Conservation (phyloP, 2,888 invertebrate genomes). For the Silvanus unidentatus region DNA sequence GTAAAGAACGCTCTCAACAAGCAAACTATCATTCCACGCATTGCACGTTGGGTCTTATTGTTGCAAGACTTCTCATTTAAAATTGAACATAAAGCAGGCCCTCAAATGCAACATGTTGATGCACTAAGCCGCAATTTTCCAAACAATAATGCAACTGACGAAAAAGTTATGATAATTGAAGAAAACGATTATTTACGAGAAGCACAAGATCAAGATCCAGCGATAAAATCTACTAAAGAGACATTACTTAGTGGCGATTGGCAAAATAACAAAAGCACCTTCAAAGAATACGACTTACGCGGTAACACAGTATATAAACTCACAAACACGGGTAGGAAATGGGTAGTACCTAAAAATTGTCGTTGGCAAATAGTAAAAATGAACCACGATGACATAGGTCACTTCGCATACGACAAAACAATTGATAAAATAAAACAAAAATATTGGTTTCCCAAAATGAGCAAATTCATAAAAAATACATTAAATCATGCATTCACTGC, state of each 20-base stretch:
- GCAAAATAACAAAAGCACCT: slow-evolving; percentile 16
- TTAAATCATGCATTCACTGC: slow-evolving; percentile 6
- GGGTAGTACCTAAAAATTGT: slow-evolving; percentile 22
- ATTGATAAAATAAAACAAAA: slow-evolving; percentile 11
- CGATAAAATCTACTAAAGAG: slow-evolving; percentile 15
- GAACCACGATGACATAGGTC: slow-evolving; percentile 26
- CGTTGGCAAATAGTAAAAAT: slow-evolving; percentile 23
- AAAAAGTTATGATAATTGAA: slow-evolving; percentile 8
- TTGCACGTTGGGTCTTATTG: slow-evolving; percentile 16
- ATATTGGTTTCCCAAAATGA: slow-evolving; percentile 12
- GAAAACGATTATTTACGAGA: slow-evolving; percentile 17
- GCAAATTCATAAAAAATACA: slow-evolving; percentile 7
- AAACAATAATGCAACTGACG: background rate
- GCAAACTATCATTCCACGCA: slow-evolving; percentile 15
- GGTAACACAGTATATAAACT: slow-evolving; percentile 15
- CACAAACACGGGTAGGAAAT: slow-evolving; percentile 9
- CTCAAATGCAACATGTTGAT: slow-evolving; percentile 34
- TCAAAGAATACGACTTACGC: slow-evolving; percentile 15
- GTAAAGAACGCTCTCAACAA: slow-evolving; percentile 16
- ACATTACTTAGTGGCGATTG: slow-evolving; percentile 14
- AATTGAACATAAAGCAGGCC: slow-evolving; percentile 15
- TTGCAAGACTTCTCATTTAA: slow-evolving; percentile 18
- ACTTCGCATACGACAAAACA: slow-evolving; percentile 26
- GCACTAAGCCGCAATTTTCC: slow-evolving; percentile 18
- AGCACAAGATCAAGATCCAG: slow-evolving; percentile 15